Percentiles rank a stretch among this genome's conserved stretches.
phyloP scores from a whole-genome alignment of 35 echinoderm and acorn worm species.

The Lytechinus pictus region DNA sequence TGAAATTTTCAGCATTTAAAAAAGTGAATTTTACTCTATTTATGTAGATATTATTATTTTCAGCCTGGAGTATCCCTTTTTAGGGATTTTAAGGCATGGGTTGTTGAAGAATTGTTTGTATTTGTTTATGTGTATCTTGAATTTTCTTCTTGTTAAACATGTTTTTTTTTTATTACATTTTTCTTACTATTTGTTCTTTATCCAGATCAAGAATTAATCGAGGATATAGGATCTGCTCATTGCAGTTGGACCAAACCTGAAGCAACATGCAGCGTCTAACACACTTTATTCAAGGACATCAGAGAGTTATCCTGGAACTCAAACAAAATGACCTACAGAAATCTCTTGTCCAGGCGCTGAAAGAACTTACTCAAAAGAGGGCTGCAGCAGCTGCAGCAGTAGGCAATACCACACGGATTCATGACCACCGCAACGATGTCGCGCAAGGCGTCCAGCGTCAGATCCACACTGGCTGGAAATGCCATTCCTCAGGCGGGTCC shows the following conservation, averaged over 20 bases:
- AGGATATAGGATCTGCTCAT: neutral
- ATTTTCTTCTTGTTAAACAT: too few species aligned
- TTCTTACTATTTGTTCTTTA: neutral
- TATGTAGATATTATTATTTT: too few species aligned
- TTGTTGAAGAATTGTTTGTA: too few species aligned
- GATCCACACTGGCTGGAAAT: constrained; percentile 45
- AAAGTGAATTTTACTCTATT: too few species aligned
- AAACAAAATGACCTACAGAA: constrained; percentile 53
- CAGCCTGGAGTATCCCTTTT: too few species aligned
- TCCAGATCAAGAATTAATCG: neutral
- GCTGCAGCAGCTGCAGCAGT: neutral
- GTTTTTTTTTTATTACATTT: neutral
- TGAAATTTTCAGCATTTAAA: too few species aligned
- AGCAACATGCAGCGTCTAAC: constrained; percentile 65
- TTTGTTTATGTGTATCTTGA: too few species aligned
- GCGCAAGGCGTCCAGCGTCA: constrained; percentile 60
- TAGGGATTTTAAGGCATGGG: too few species aligned
- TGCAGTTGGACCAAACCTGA: neutral
- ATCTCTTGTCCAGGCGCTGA: constrained; percentile 25
- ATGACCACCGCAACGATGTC: constrained; percentile 2
- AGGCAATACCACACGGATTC: neutral
- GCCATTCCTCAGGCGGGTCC: neutral
- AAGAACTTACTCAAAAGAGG: constrained; percentile 33
- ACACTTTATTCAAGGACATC: constrained; percentile 57
- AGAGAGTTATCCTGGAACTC: constrained; percentile 44